Conservation (phyloP, 2,888 invertebrate genomes). For the Drosophila lacicola region DNA sequence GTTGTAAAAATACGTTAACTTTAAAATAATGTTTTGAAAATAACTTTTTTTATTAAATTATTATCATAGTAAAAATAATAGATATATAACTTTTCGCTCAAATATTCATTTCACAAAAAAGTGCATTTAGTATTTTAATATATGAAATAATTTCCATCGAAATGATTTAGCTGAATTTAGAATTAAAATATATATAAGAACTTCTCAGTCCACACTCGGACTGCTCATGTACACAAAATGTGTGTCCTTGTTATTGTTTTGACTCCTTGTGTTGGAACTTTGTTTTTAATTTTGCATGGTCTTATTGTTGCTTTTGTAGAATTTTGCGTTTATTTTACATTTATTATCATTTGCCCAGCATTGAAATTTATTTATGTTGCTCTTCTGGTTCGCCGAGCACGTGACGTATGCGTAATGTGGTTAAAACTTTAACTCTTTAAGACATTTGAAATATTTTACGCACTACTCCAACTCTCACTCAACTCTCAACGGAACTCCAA, state of each 20-base stretch:
- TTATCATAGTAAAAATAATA: too few species aligned
- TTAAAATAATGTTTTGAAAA: too few species aligned
- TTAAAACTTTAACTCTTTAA: slow-evolving; percentile 58
- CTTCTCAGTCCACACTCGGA: slow-evolving; percentile 34
- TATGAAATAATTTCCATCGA: too few species aligned
- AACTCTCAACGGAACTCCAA: slow-evolving; percentile 1
- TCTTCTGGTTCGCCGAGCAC: slow-evolving; percentile 34
- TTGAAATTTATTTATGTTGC: slow-evolving; percentile 75
- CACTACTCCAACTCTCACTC: not conserved
- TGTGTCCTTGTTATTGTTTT: slow-evolving; percentile 79
- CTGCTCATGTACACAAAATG: slow-evolving; percentile 37
- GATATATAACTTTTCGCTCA: too few species aligned
- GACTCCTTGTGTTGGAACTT: slow-evolving; percentile 76
- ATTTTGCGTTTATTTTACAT: slow-evolving; percentile 79
- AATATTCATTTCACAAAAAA: too few species aligned
- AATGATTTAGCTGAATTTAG: not conserved
- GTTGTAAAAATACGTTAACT: too few species aligned
- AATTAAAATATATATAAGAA: not conserved
- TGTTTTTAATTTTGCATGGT: slow-evolving; percentile 69
- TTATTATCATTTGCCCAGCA: slow-evolving; percentile 77
- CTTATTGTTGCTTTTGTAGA: slow-evolving; percentile 37
- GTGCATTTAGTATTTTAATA: too few species aligned
- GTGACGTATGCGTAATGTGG: slow-evolving; percentile 61
- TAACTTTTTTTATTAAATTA: too few species aligned
- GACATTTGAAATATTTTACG: slow-evolving; percentile 4